Evolutionary conservation across 1,140 invertebrate species (phyloP).

Genomic region (Neotoxoptera formosana): DNA sequence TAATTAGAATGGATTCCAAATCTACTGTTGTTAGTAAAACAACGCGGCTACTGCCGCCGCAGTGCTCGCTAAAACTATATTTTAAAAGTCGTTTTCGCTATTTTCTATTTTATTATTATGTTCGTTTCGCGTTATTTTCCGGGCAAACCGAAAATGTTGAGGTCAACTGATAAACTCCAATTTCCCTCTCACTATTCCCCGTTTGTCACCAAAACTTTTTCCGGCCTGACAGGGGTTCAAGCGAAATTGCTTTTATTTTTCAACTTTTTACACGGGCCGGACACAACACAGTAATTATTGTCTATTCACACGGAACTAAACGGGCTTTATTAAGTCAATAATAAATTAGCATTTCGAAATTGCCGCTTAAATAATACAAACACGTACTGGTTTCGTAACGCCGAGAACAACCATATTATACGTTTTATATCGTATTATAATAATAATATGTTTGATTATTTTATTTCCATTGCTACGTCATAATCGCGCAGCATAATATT

Average conservation of each 20-base stretch:
- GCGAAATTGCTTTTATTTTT: slow-evolving; percentile 35
- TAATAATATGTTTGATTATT: neutral
- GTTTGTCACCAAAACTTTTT: slow-evolving; percentile 21
- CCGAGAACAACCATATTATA: too few species aligned
- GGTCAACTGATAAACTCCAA: neutral
- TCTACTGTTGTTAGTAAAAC: neutral
- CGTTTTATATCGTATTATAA: too few species aligned
- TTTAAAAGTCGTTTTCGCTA: neutral
- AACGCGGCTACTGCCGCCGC: too few species aligned
- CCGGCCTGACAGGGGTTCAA: neutral
- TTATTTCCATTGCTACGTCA: neutral
- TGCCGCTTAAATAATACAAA: neutral
- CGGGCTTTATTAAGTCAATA: neutral
- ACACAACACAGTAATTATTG: slow-evolving; percentile 18
- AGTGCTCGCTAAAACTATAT: neutral
- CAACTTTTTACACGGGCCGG: neutral
- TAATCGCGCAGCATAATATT: neutral
- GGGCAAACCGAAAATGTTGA: neutral
- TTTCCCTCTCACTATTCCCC: neutral
- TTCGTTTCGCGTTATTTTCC: neutral
- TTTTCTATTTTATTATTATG: neutral
- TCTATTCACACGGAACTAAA: slow-evolving; percentile 6
- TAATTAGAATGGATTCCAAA: too few species aligned
- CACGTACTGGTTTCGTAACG: too few species aligned
- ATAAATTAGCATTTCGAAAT: neutral